Evolutionary conservation across 2,113 vertebrate genomes (phyloP), one percentile per base, ranked within the genome.

Genomic region (Peromyscus maniculatus): DNA sequence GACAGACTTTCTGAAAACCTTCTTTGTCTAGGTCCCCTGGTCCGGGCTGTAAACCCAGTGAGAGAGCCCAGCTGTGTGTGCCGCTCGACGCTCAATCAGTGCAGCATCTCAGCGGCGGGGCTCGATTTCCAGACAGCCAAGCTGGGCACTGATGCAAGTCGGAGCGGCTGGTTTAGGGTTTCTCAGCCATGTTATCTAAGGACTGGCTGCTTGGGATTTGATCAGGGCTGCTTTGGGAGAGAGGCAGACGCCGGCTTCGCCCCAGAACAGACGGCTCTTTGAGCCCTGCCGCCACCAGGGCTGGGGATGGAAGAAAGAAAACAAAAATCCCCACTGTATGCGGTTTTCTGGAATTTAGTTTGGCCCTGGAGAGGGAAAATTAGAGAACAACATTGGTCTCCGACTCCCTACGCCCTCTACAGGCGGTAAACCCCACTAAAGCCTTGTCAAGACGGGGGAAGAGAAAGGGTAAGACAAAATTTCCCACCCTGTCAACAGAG

Each of bases 311-410:
- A 95, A 96, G 91, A 97, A 91, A 96, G 97, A 93, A 98, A 98
- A 98, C 97, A 98, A 97, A 98, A 97, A 98, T 97, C 96, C 93
- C 79, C 97, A 97, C 96, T 97, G 98, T 97, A 97, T 97, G 96
- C 67, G 95, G 91, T 89, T 96, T 96, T 96, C 94, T 39, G 94
- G 96, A 97, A 97, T 98, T 97, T 95, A 84, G 94, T 95, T 97
- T 97, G 97, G 97, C 98, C 86, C 77, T 31, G 72, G 92, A 95
- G 91, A 91, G 78, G 93, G 75, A 97, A 96, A 95, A 90, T 84
- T 79, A 43, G 90, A 92, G 87, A 91, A 93, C 93, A 89, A 77
- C 93, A 1, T 31, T 43, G 94, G 66, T n/a, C 80, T 67, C 43
- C 24, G 7, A 9, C 66, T 88, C 82, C 52, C 86, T 28, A 75